These are phyloP conservation scores for Heliothis virescens DNA, from an alignment of 1,140 invertebrate genomes.

Conservation along the genomic window DNA sequence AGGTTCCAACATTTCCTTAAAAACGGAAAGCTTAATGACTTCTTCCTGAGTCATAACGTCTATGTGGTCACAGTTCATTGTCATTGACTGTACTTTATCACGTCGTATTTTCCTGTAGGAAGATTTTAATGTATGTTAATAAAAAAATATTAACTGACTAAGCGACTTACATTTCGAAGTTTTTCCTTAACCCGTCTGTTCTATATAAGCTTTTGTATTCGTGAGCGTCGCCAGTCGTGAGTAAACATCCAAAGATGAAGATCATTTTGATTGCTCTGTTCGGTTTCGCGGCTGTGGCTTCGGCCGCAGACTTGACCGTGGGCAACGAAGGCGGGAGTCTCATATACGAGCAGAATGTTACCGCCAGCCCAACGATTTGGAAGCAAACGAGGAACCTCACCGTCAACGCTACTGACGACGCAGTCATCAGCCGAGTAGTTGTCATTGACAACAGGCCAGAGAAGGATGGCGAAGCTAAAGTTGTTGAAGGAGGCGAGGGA, in stretches of 20 bases:
- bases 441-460: constrained; percentile 71
- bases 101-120: constrained; percentile 78
- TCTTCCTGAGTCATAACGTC: constrained; percentile 40
- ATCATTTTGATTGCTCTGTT: constrained; percentile 61
- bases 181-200: constrained; percentile 60
- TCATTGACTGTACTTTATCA: constrained; percentile 67
- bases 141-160: constrained; percentile 71
- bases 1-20: not conserved
- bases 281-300: constrained; percentile 57
- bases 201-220: constrained; percentile 55
- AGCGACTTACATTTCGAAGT: constrained; percentile 60
- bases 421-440: constrained; percentile 70
- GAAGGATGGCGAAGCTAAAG: constrained; percentile 74
- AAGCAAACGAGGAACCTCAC: constrained; percentile 70
- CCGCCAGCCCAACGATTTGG: constrained; percentile 77
- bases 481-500: constrained; percentile 72
- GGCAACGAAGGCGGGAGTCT: constrained; percentile 64
- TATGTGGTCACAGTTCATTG: constrained; percentile 52
- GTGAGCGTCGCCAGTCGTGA: constrained; percentile 48
- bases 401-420: constrained; percentile 63
- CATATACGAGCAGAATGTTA: constrained; percentile 67
- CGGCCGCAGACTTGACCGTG: constrained; percentile 63
- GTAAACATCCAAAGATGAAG: constrained; percentile 64
- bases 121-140: constrained; percentile 64
- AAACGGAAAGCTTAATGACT: constrained; percentile 11